These are phyloP conservation scores for Diaprepes abbreviatus DNA, from an alignment of 2,888 invertebrate species.

Conservation along the genomic window DNA sequence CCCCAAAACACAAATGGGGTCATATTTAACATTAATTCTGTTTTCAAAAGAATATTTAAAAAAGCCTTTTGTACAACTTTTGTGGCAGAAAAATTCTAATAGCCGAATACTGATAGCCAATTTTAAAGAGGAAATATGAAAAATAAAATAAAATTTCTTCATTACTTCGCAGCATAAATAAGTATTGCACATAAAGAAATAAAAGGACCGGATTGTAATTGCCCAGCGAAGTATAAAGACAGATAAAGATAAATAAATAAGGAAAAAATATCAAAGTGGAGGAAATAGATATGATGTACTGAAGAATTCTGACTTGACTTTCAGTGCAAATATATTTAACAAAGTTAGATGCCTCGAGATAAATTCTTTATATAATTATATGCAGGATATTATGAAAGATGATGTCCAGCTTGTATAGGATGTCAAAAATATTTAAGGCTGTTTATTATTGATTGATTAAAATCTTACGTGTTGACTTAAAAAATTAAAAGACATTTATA, in stretches of 20 bases:
- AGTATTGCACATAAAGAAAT: constrained; percentile 40
- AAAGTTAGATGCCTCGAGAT: too few relatives aligned
- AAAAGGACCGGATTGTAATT: constrained; percentile 51
- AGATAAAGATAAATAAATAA: constrained; percentile 67
- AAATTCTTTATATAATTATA: too few relatives aligned
- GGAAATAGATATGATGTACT: constrained; percentile 59
- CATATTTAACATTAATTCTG: constrained; percentile 1
- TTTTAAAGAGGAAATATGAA: constrained; percentile 1
- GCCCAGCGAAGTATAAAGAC: constrained; percentile 60
- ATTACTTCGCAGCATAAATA: constrained; percentile 17
- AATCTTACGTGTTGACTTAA: too few relatives aligned
- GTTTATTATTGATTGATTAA: too few relatives aligned
- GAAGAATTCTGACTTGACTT: constrained; percentile 60
- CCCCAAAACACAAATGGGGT: background rate
- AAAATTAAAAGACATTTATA: too few relatives aligned
- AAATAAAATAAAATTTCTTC: constrained; percentile 6
- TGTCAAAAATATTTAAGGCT: too few relatives aligned
- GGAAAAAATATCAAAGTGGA: constrained; percentile 61
- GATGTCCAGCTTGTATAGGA: too few relatives aligned
- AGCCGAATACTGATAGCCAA: background rate
- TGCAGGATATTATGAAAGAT: too few relatives aligned
- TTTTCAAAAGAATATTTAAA: constrained; percentile 6
- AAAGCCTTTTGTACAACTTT: background rate
- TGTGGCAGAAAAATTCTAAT: constrained; percentile 5
- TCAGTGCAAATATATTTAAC: constrained; percentile 55